Conservation (phyloP, 1,140 invertebrate genomes). For the Antheraea mylitta region DNA sequence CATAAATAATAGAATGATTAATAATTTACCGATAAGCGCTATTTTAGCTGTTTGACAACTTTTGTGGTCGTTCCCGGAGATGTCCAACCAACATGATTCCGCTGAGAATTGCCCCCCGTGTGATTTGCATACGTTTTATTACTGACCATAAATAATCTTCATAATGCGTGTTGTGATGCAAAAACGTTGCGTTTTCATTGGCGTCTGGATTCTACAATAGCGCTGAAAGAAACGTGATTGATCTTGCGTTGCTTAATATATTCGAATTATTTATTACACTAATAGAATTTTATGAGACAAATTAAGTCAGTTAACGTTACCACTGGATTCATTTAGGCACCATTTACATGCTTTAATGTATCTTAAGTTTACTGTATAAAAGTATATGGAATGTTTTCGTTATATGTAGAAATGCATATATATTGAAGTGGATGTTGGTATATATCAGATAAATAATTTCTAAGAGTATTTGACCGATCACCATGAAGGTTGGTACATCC, state of each 20-base stretch:
- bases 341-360: conserved; percentile 8
- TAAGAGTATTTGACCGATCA: no score
- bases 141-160: conserved; percentile 40
- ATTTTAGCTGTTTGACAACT: conserved; percentile 38
- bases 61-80: conserved; percentile 43
- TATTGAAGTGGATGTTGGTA: no score
- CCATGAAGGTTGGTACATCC: no score
- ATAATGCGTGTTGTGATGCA: conserved; percentile 29
- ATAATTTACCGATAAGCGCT: conserved; percentile 17
- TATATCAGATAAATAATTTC: no score
- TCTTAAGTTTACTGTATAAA: not conserved
- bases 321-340: conserved; percentile 11
- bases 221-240: conserved; percentile 7
- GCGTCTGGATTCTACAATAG: conserved; percentile 3
- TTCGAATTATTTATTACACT: no score
- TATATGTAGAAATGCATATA: no score
- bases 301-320: conserved; percentile 7
- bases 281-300: conserved; percentile 13
- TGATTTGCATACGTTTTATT: conserved; percentile 57
- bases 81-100: conserved; percentile 41
- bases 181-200: conserved; percentile 24
- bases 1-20: no score
- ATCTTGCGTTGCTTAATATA: conserved; percentile 12
- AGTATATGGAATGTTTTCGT: not conserved
- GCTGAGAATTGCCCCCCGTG: conserved; percentile 41